Evolutionary conservation across 2,888 invertebrate genomes (phyloP), one percentile per base, ranked within the genome.

Genomic region (Cataglyphis rosenhaueri): DNA sequence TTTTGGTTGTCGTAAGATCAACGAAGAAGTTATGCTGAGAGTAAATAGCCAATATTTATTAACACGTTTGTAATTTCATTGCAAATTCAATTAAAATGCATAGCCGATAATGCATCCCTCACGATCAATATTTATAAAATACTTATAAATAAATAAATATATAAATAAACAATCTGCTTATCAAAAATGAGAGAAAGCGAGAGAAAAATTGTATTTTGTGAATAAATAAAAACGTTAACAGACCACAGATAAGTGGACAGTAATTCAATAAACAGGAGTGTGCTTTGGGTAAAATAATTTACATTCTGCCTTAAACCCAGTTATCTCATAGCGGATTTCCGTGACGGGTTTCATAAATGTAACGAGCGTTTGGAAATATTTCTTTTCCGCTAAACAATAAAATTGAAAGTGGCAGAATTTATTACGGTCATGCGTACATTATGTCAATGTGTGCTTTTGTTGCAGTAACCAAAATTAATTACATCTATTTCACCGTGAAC

Each of bases 291-390:
- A 68, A 79, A 61, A 18, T 70, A 44, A 79, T 79, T 79, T 61
- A 79, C 68, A 21, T 44, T 64, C 8, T 48, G 9, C 21, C 70
- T 79, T 79, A 70, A 79, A 79, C 59, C 59, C 25, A 48, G 70
- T 79, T 79, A 79, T 61, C 78, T 59, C 35, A 18, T 25, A 1
- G 57, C 25, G n/a, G 10, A 52, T 52, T 44, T 25, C 21, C 25
- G 44, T 70, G 70, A 79, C 70, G 21, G 68, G 18, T 68, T 70
- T 70, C 59, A 68, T 68, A 78, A 78, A 78, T 68, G 25, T 79
- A 70, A 79, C 70, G 59, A 59, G 70, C 70, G 15, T 68, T 79
- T 59, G 70, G 25, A 79, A 79, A 68, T 79, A 70, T 70, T 68
- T 18, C 44, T 78, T 78, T 68, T 35, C 21, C 44, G 29, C 10